Conservation (phyloP, 2,888 invertebrate species). For the Limnephilus lunatus region DNA sequence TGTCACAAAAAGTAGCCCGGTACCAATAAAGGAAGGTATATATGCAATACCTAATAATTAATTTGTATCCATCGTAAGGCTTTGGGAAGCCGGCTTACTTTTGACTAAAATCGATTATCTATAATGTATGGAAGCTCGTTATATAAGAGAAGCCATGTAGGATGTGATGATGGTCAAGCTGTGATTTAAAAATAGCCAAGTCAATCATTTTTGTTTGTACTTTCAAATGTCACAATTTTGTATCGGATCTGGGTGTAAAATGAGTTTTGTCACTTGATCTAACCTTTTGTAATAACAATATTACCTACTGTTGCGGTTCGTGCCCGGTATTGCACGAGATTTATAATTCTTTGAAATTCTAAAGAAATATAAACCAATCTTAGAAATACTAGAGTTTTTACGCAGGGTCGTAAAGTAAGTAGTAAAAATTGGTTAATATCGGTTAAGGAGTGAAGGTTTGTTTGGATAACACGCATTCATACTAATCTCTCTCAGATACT, state of each 20-base stretch:
- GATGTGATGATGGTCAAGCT: not conserved
- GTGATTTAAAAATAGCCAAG: not conserved
- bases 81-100: not conserved
- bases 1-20: no score
- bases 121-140: not conserved
- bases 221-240: not conserved
- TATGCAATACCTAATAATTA: not conserved
- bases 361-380: no score
- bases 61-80: not conserved
- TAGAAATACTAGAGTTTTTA: no score
- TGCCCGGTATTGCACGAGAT: not conserved
- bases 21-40: no score
- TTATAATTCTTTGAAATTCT: no score
- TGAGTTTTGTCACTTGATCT: not conserved
- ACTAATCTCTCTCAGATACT: no score
- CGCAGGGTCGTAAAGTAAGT: no score
- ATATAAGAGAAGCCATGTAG: not conserved
- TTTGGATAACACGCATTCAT: no score
- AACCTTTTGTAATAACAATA: no score
- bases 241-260: not conserved
- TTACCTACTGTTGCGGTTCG: not conserved
- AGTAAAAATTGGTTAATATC: no score
- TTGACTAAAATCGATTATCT: not conserved
- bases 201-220: not conserved
- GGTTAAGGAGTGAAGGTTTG: no score